A percentile compares a stretch with the other conserved stretches of the same genome.
Evolutionary conservation across 2,888 invertebrate species (phyloP).

Genomic region (Adineta ricciae): DNA sequence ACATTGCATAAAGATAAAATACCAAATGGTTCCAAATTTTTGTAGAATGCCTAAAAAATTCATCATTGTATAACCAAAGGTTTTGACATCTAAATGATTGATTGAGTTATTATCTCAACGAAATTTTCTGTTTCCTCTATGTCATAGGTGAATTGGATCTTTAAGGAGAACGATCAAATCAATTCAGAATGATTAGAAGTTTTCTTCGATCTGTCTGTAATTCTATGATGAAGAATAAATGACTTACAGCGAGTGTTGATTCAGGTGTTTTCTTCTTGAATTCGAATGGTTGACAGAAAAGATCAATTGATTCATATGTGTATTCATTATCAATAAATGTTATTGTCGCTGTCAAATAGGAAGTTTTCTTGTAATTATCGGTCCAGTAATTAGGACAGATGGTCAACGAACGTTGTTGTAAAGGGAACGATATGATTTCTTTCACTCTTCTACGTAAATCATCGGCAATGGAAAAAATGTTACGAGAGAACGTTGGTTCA

Average conservation of each 20-base stretch:
- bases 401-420: background rate
- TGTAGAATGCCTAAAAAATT: too few species aligned
- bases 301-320: background rate
- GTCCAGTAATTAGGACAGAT: background rate
- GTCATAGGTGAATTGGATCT: too few species aligned
- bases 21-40: too few species aligned
- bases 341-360: background rate
- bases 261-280: background rate
- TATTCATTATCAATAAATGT: background rate
- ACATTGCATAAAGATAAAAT: too few species aligned
- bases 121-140: too few species aligned
- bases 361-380: background rate
- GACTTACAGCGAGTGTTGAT: background rate
- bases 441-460: background rate
- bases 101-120: too few species aligned
- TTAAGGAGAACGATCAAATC: too few species aligned
- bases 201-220: too few species aligned
- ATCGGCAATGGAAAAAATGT: background rate
- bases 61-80: too few species aligned
- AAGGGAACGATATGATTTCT: background rate
- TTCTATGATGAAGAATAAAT: too few species aligned
- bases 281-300: background rate
- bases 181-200: too few species aligned
- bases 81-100: too few species aligned
- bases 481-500: background rate